A percentile compares a stretch with the other conserved stretches of the same genome.
Evolutionary conservation across 2,888 invertebrate genomes (phyloP).

Genomic region (Atethmia centrago): DNA sequence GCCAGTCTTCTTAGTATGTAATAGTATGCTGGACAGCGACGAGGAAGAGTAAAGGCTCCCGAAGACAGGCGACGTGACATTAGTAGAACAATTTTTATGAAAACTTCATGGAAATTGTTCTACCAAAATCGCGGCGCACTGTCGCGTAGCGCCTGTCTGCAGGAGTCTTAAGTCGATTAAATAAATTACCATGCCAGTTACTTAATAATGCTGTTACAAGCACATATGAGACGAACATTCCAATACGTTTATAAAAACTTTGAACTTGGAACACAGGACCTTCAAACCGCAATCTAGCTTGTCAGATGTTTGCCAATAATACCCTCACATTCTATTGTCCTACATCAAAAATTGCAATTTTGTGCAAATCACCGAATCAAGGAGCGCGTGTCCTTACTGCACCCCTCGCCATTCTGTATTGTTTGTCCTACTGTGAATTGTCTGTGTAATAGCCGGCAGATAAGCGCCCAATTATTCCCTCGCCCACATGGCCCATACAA

Average conservation of each 20-base stretch:
- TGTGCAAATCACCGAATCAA: conserved; percentile 39
- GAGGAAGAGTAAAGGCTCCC: too few species aligned
- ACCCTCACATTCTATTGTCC: background rate
- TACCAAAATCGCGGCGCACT: too few species aligned
- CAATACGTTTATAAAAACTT: background rate
- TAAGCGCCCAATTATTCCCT: conserved; percentile 59
- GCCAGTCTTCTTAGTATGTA: background rate
- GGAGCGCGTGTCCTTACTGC: conserved; percentile 46
- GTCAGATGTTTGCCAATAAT: conserved; percentile 10
- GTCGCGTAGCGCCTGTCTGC: too few species aligned
- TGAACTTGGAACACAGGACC: background rate
- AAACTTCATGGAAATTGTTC: too few species aligned
- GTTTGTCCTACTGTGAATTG: conserved; percentile 56
- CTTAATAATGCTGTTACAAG: background rate
- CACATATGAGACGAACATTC: background rate
- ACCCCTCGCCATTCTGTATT: conserved; percentile 45
- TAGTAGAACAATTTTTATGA: too few species aligned
- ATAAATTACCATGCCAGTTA: too few species aligned
- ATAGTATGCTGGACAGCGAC: background rate
- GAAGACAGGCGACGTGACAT: too few species aligned
- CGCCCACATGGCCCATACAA: conserved; percentile 57
- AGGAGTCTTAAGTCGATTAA: too few species aligned
- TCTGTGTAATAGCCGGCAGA: conserved; percentile 49
- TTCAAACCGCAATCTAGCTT: background rate
- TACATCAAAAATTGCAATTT: conserved; percentile 23